phyloP scores from a whole-genome alignment of 1,140 invertebrate genomes.

The Psilanteris sp. region DNA sequence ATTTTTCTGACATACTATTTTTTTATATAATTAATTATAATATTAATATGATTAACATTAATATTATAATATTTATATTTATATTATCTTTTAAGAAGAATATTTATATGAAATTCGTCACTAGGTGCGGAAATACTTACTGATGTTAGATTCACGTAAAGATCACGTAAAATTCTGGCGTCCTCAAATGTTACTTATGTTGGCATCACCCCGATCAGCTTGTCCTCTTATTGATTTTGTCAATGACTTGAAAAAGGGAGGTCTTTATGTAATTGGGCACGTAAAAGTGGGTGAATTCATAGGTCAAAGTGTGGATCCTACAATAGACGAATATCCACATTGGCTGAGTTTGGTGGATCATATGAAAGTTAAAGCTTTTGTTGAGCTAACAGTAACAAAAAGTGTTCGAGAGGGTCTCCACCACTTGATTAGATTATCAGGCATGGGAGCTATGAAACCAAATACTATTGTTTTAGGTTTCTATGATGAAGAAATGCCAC shows the following conservation, averaged over 20 bases:
- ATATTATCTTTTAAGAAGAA: too few relatives aligned
- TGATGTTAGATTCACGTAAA: constrained; percentile 96
- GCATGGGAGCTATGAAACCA: constrained; percentile 99
- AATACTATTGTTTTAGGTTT: constrained; percentile 97
- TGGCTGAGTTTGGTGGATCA: constrained; percentile 94
- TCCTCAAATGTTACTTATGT: constrained; percentile 96
- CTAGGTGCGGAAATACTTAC: constrained; percentile 92
- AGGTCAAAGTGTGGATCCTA: constrained; percentile 83
- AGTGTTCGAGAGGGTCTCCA: constrained; percentile 93
- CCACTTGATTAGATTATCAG: constrained; percentile 94
- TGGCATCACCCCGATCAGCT: constrained; percentile 93
- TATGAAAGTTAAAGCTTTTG: constrained; percentile 97
- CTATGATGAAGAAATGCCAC: constrained; percentile 87
- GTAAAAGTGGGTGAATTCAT: constrained; percentile 87
- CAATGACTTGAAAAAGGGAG: constrained; percentile 99
- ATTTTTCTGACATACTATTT: too few relatives aligned
- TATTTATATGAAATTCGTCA: neutral
- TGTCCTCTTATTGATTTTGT: constrained; percentile 97
- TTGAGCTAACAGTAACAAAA: constrained; percentile 94
- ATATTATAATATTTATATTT: too few relatives aligned
- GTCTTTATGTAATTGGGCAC: constrained; percentile 96
- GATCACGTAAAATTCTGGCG: constrained; percentile 99
- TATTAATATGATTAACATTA: too few relatives aligned
- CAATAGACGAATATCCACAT: constrained; percentile 87
- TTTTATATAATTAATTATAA: too few relatives aligned